Conservation (phyloP, 2,888 invertebrate genomes). For the Apamea crenata region DNA sequence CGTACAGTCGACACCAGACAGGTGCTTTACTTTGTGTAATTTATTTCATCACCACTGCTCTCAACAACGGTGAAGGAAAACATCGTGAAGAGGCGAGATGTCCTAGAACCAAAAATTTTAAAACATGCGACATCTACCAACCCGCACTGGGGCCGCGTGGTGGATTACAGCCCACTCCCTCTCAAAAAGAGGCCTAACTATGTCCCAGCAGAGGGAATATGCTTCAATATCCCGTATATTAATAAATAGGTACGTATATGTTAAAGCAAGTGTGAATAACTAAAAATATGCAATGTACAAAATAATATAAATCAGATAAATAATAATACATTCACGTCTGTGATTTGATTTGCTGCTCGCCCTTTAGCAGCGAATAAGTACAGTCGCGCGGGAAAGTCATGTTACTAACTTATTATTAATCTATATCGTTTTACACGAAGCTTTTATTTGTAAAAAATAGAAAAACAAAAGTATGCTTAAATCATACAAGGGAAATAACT, state of each 20-base stretch:
- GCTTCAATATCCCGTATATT: too few relatives aligned
- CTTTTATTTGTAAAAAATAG: neutral
- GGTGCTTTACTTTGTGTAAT: neutral
- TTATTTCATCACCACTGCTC: neutral
- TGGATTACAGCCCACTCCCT: too few relatives aligned
- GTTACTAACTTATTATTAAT: neutral
- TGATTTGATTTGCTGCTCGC: slow-evolving; percentile 68
- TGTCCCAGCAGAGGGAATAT: too few relatives aligned
- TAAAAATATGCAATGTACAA: slow-evolving; percentile 10
- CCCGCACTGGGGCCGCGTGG: neutral
- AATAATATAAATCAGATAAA: slow-evolving; percentile 32
- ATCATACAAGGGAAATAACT: neutral
- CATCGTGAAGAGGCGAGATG: neutral
- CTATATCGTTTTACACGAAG: neutral
- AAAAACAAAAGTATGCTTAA: rapidly evolving
- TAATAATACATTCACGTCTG: slow-evolving; percentile 54
- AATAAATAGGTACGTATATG: too few relatives aligned
- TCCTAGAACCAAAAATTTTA: neutral
- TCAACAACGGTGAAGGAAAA: neutral
- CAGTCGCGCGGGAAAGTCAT: slow-evolving; percentile 64
- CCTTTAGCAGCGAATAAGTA: slow-evolving; percentile 71
- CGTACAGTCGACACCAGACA: neutral
- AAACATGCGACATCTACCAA: neutral
- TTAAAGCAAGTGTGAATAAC: slow-evolving; percentile 8
- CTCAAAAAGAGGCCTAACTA: too few relatives aligned